These are phyloP conservation scores for Drosophila nikananu DNA, from an alignment of 1,140 invertebrate genomes.

Conservation along the genomic window DNA sequence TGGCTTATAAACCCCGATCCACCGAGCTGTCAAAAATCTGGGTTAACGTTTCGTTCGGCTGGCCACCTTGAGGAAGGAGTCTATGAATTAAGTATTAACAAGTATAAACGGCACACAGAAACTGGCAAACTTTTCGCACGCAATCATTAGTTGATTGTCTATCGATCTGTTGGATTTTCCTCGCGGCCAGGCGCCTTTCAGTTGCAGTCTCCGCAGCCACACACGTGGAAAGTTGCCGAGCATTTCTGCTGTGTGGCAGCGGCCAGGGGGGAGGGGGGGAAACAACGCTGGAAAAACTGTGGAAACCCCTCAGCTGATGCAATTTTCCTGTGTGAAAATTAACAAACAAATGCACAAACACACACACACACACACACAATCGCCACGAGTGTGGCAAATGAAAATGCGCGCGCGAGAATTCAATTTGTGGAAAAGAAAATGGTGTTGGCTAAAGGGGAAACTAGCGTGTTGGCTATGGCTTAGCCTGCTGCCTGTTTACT, in stretches of 20 bases:
- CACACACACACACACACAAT: constrained; percentile 24
- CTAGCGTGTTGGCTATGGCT: constrained; percentile 33
- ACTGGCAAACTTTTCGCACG: constrained; percentile 42
- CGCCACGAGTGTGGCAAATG: constrained; percentile 42
- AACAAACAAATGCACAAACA: constrained; percentile 65
- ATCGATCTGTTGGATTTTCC: constrained; percentile 47
- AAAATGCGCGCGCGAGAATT: constrained; percentile 74
- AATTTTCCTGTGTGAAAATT: constrained; percentile 80
- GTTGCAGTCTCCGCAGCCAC: constrained; percentile 16
- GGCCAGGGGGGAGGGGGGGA: neutral
- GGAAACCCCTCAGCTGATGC: constrained; percentile 70
- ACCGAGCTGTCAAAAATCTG: constrained; percentile 4
- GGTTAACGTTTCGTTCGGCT: neutral
- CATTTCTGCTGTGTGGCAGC: constrained; percentile 38
- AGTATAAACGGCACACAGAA: constrained; percentile 12
- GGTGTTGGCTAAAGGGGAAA: constrained; percentile 15
- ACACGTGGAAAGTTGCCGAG: constrained; percentile 41
- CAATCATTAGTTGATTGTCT: constrained; percentile 65
- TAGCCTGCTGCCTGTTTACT: constrained; percentile 70
- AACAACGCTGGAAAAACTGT: constrained; percentile 18
- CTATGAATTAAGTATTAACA: constrained; percentile 25
- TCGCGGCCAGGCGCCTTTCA: neutral
- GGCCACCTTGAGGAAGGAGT: neutral
- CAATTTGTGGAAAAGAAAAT: constrained; percentile 73
- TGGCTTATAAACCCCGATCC: neutral